A percentile compares a stretch with the other conserved stretches of the same genome.
Evolutionary conservation across 2,113 vertebrate genomes (phyloP).

Genomic region (Saccopteryx leptura): DNA sequence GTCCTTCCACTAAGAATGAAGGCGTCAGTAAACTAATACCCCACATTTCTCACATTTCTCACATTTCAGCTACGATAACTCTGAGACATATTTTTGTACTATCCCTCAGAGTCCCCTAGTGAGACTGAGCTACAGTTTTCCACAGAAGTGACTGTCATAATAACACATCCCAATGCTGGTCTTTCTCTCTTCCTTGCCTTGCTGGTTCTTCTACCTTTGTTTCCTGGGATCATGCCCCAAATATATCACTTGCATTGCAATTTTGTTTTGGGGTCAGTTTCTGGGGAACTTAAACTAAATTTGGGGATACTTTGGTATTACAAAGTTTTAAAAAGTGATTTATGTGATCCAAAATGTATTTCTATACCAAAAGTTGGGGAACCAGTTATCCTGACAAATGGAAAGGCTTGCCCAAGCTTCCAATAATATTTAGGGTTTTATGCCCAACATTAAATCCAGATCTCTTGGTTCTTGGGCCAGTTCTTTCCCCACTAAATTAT

Average conservation of each 20-base stretch:
- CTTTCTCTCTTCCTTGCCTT: neutral
- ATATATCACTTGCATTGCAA: neutral
- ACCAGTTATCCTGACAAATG: neutral
- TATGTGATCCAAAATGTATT: constrained; percentile 41
- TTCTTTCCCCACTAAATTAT: constrained; percentile 42
- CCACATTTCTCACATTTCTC: neutral
- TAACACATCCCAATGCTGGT: neutral
- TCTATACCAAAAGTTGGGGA: neutral
- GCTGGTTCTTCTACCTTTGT: neutral
- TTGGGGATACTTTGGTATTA: neutral
- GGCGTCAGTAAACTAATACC: neutral
- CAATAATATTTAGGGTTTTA: neutral
- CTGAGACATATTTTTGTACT: neutral
- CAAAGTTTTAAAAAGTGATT: neutral
- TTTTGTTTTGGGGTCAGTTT: constrained; percentile 32
- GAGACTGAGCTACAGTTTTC: neutral
- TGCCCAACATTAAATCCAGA: neutral
- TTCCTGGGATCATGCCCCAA: neutral
- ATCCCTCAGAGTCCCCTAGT: neutral
- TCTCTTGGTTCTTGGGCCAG: neutral
- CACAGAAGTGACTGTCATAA: neutral
- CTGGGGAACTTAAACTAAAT: neutral
- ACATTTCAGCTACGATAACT: neutral
- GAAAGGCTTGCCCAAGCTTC: neutral
- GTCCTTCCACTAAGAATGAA: neutral